These are phyloP conservation scores for Himalopsyche japonica DNA, from an alignment of 2,888 invertebrate species.

Conservation along the genomic window DNA sequence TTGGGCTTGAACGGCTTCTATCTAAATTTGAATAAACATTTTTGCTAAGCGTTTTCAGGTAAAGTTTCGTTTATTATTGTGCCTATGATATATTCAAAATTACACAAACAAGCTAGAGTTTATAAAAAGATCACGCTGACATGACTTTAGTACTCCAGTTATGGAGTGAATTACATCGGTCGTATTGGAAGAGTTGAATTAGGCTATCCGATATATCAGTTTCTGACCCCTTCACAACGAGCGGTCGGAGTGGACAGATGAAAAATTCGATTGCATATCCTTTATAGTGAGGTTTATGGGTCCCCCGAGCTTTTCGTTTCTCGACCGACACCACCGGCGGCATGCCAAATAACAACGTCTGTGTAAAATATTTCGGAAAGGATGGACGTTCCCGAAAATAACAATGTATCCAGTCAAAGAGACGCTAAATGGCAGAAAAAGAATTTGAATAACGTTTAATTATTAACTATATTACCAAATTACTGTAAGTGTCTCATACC, in stretches of 20 bases:
- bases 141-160: background rate
- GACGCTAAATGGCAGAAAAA: background rate
- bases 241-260: slow-evolving; percentile 22
- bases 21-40: too few species aligned
- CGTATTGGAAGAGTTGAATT: background rate
- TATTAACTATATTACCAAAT: too few species aligned
- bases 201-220: background rate
- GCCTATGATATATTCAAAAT: too few species aligned
- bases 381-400: slow-evolving; percentile 21
- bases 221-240: background rate
- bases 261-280: slow-evolving; percentile 35
- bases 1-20: too few species aligned
- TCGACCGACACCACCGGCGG: background rate
- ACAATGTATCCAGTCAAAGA: background rate
- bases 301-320: slow-evolving; percentile 15
- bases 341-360: background rate
- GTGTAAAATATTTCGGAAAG: slow-evolving; percentile 22
- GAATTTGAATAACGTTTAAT: too few species aligned
- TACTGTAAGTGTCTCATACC: too few species aligned
- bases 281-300: slow-evolving; percentile 30
- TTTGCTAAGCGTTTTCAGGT: too few species aligned
- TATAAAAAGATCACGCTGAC: too few species aligned
- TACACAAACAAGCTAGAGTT: too few species aligned
- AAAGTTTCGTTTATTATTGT: too few species aligned
- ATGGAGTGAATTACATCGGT: background rate